Percentiles rank a stretch among this genome's conserved stretches.
phyloP scores from a whole-genome alignment of 2,113 vertebrate species.

The Telmatochromis brachygnathus region DNA sequence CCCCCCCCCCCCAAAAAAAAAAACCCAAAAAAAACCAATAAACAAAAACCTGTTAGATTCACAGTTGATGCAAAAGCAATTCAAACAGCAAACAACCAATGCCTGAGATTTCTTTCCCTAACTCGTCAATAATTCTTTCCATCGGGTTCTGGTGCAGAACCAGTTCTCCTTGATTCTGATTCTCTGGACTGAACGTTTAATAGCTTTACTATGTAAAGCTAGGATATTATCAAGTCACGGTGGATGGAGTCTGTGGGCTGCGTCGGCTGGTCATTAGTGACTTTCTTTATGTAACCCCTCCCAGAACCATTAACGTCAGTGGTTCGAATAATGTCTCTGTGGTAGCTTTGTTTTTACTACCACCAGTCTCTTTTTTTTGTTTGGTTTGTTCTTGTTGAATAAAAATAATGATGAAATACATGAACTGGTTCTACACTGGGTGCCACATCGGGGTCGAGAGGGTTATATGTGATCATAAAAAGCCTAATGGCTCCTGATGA shows the following conservation, averaged over 20 bases:
- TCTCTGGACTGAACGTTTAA: not conserved
- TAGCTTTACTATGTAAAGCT: not conserved
- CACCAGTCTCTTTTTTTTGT: not conserved
- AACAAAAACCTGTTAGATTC: not conserved
- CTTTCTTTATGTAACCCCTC: not conserved
- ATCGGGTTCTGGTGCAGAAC: not conserved
- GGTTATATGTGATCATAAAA: not conserved
- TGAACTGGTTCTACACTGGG: not conserved
- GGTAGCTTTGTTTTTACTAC: not conserved
- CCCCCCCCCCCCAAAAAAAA: not conserved
- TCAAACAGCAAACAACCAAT: not conserved
- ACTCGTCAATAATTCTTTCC: not conserved
- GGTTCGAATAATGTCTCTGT: not conserved
- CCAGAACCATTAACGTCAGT: not conserved
- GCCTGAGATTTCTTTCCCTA: not conserved
- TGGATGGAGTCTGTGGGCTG: not conserved
- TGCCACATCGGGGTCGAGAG: not conserved
- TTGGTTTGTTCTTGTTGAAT: not conserved
- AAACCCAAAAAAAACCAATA: fast-evolving
- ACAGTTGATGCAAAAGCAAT: not conserved
- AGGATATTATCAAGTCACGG: not conserved
- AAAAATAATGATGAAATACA: not conserved
- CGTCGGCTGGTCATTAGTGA: not conserved
- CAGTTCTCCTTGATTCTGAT: not conserved
- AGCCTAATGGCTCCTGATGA: not conserved